Evolutionary conservation across 2,888 invertebrate species (phyloP), one percentile per base, ranked within the genome.

Genomic region (Polyommatus iphigenia): DNA sequence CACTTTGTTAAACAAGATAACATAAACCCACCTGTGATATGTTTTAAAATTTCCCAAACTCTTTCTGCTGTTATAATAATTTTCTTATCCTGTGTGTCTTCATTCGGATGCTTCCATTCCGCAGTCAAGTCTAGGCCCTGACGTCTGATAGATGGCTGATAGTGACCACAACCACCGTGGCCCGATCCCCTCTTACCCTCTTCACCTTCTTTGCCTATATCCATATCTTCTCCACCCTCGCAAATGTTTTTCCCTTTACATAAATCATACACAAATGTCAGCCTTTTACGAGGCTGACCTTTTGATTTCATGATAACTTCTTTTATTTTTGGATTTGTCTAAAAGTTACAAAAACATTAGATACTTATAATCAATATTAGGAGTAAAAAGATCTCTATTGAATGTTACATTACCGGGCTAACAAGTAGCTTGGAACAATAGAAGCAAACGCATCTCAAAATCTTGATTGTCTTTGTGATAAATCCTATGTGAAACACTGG

Each of bases 401-500:
- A 54, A 71, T 32, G n/a, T 15, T 8, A 67, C 7, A 77, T 97
- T 95, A 98, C 97, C 67, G 98, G 98, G 85, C 98, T 99, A 79
- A 99, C 98, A 81, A 99, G 95, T 85, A 99, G 94, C 90, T 99
- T 99, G 73, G 99, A 99, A 91, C 99, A 99, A 89, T 98, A 99
- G 90, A 99, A 99, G 89, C 99, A 99, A 32, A 99, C 99, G 91
- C 99, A 99, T 91, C 99, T 95, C n/a, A 99, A 93, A 80, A 99
- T 96, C 93, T 99, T 99, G 82, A 99, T 98, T 0, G 98, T 98
- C 94, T 99, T 99, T 57, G 98, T 98, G 77, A 99, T 95, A 87
- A 99, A 99, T 59, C 99, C 99, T 87, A 99, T 97, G 89, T 99
- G 99, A 91, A 98, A 99, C 0, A 99, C 99, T 29, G 99, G 99